Conservation (phyloP, 2,113 vertebrate species). For the Mandrillus leucophaeus region DNA sequence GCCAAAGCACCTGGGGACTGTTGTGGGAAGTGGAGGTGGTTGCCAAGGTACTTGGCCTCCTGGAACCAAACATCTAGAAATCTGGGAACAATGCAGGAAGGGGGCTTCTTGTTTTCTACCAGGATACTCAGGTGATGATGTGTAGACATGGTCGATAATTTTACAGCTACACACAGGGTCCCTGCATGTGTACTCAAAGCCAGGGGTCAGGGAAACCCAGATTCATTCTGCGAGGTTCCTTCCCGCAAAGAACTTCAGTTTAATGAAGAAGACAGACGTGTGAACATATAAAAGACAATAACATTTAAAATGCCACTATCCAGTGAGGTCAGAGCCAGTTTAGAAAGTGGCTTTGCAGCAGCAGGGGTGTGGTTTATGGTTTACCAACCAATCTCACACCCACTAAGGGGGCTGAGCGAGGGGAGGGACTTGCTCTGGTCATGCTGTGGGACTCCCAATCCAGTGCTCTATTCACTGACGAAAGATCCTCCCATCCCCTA, state of each 20-base stretch:
- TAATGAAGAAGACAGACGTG: neutral
- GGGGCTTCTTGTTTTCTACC: neutral
- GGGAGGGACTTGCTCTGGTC: neutral
- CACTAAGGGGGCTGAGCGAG: neutral
- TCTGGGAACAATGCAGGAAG: neutral
- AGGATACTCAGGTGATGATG: neutral
- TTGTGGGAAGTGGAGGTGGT: neutral
- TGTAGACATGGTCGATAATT: neutral
- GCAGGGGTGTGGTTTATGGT: neutral
- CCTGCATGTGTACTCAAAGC: neutral
- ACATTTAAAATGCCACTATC: slow-evolving; percentile 21
- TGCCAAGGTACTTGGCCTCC: neutral
- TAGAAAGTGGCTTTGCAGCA: slow-evolving; percentile 29
- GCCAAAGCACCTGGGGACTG: neutral
- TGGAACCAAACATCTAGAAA: neutral
- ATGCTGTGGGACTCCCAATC: neutral
- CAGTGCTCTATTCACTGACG: neutral
- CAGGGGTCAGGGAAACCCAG: neutral
- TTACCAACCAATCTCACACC: slow-evolving; percentile 1
- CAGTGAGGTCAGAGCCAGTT: neutral
- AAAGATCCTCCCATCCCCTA: neutral
- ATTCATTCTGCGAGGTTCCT: slow-evolving; percentile 16
- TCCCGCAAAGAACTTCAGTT: slow-evolving; percentile 42
- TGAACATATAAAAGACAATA: slow-evolving; percentile 32
- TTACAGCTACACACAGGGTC: neutral